Evolutionary conservation across 2,797 vertebrate species (phyloP).

Genomic region (Oreonectes daqikongensis): DNA sequence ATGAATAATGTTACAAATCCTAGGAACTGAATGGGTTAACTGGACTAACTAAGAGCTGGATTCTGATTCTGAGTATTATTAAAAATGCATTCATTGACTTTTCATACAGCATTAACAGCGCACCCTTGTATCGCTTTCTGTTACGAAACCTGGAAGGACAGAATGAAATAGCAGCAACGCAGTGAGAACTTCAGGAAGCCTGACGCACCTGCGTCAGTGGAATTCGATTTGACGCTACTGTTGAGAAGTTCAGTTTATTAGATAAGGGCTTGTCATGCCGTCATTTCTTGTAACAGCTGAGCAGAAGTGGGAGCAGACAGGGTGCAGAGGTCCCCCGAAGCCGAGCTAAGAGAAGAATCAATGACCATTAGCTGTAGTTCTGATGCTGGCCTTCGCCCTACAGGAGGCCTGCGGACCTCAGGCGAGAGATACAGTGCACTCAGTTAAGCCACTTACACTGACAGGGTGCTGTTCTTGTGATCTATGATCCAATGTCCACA

Average conservation of each 20-base stretch:
- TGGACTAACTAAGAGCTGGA: no score
- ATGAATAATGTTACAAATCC: no score
- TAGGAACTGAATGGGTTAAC: no score
- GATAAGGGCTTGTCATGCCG: slow-evolving; percentile 57
- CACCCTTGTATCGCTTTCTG: neutral
- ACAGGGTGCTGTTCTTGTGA: neutral
- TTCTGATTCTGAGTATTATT: neutral
- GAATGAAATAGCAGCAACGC: slow-evolving; percentile 38
- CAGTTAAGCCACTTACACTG: neutral
- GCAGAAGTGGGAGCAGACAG: slow-evolving; percentile 59
- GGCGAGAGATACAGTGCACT: slow-evolving; percentile 35
- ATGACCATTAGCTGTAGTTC: slow-evolving; percentile 61
- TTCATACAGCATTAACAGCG: slow-evolving; percentile 5
- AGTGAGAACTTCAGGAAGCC: slow-evolving; percentile 23
- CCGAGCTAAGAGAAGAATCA: slow-evolving; percentile 57
- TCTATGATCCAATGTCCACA: neutral
- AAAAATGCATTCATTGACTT: neutral
- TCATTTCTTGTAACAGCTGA: slow-evolving; percentile 63
- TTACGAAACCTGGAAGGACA: slow-evolving; percentile 14
- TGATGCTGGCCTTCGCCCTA: slow-evolving; percentile 49
- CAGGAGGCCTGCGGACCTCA: slow-evolving; percentile 36
- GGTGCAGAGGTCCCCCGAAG: slow-evolving; percentile 55
- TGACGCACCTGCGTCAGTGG: slow-evolving; percentile 52
- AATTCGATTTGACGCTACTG: slow-evolving; percentile 56
- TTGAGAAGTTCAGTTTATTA: slow-evolving; percentile 62